phyloP scores from a whole-genome alignment of 2,888 invertebrate genomes.

The Eristalis tenax region DNA sequence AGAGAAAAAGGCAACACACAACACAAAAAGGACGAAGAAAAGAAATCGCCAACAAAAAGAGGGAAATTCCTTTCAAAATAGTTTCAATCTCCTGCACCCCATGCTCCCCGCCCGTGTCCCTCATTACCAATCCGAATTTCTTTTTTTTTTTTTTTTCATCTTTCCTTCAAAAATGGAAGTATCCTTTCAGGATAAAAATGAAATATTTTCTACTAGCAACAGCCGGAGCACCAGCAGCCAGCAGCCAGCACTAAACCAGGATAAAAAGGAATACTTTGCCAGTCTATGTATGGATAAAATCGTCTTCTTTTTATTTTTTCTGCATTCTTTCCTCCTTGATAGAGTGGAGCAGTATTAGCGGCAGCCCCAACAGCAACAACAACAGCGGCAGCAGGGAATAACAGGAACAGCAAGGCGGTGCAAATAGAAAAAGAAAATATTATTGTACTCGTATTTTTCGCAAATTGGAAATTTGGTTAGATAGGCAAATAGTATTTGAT shows the following conservation, averaged over 20 bases:
- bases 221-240: slow-evolving; percentile 13
- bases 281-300: slow-evolving; percentile 47
- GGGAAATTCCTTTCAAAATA: slow-evolving; percentile 71
- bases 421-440: slow-evolving; percentile 68
- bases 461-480: slow-evolving; percentile 71
- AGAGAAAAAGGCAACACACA: slow-evolving; percentile 13
- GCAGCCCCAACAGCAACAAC: slow-evolving; percentile 17
- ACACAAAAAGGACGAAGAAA: slow-evolving; percentile 25
- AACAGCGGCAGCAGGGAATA: slow-evolving; percentile 16
- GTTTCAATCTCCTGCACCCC: slow-evolving; percentile 58
- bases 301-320: slow-evolving; percentile 33
- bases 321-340: slow-evolving; percentile 22
- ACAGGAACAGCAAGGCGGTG: slow-evolving; percentile 43
- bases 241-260: slow-evolving; percentile 63
- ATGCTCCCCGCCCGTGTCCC: slow-evolving; percentile 11
- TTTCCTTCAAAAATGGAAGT: slow-evolving; percentile 67
- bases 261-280: slow-evolving; percentile 66
- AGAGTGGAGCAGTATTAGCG: slow-evolving; percentile 14
- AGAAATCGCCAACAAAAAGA: slow-evolving; percentile 47
- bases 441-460: slow-evolving; percentile 71
- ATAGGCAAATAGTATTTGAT: slow-evolving; percentile 59
- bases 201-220: slow-evolving; percentile 67
- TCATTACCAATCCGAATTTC: slow-evolving; percentile 66
- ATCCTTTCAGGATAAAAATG: slow-evolving; percentile 72
- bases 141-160: neutral